These are phyloP conservation scores for Nemoura dubitans DNA, from an alignment of 2,888 invertebrate genomes.

Conservation along the genomic window DNA sequence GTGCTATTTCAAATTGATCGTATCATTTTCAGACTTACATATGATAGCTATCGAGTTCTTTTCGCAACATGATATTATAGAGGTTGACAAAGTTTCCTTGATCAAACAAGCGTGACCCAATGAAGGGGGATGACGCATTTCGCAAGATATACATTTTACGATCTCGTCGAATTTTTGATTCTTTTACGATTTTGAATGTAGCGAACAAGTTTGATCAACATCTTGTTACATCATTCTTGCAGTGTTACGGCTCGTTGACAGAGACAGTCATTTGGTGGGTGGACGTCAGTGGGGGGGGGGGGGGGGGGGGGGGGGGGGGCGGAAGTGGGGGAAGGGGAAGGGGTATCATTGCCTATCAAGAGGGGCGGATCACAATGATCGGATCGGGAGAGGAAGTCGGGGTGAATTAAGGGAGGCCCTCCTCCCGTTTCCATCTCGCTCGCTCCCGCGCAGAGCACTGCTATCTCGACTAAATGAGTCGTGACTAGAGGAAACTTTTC, in stretches of 20 bases:
- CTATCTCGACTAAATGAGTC: conserved; percentile 32
- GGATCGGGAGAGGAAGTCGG: background rate
- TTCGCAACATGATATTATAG: too few species aligned
- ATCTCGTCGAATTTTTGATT: background rate
- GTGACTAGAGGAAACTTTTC: conserved; percentile 36
- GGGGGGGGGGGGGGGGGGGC: background rate
- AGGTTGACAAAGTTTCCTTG: too few species aligned
- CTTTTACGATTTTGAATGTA: background rate
- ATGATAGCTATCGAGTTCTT: too few species aligned
- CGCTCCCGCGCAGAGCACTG: background rate
- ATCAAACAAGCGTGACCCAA: background rate
- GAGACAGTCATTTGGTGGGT: conserved; percentile 5
- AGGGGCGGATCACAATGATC: conserved; percentile 27
- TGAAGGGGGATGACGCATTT: background rate
- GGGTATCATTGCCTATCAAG: conserved; percentile 32
- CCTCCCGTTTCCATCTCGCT: background rate
- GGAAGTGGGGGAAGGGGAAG: background rate
- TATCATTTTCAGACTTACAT: too few species aligned
- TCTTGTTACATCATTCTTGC: conserved; percentile 12
- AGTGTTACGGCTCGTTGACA: background rate
- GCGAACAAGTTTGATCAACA: background rate
- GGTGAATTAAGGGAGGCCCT: background rate
- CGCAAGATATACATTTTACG: background rate
- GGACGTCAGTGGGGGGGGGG: background rate
- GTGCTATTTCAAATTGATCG: too few species aligned